Evolutionary conservation across 2,888 invertebrate genomes (phyloP), one percentile per base, ranked within the genome.

Genomic region (Watsonalla binaria): DNA sequence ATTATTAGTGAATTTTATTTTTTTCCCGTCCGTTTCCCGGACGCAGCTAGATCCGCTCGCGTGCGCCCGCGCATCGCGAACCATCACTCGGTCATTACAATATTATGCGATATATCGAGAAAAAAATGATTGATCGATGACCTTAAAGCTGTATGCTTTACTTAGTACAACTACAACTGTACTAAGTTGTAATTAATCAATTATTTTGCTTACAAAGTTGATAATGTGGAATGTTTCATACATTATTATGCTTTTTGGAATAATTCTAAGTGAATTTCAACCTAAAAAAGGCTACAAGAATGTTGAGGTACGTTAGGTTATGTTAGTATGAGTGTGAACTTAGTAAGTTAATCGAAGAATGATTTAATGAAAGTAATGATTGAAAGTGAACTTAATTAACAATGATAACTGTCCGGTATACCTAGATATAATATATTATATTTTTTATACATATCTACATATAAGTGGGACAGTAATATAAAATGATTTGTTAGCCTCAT

Each of bases 1-100:
- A 72, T 74, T 73, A 77, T 77, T 78, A 75, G 56, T 68, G 66
- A 66, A 70, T 74, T 79, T 72, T 70, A 69, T 77, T 82, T 80
- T 75, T 82, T 82, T 76, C 68, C 73, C 72, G 76, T 79, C 74
- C 77, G 86, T 75, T 89, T 90, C 90, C 90, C 90, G 90, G 89
- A 89, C 84, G 81, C 72, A 59, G 62, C 58, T 61, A 65, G 81
- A 80, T 88, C 85, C 89, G 83, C 57, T 86, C 80, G 89, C 84
- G 86, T 86, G 90, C 76, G 73, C 70, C 58, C 50, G 70, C 72
- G 74, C 72, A 66, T 52, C 57, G 61, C 63, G 67, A 66, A 69
- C 68, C 69, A 64, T 65, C 62, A 58, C 52, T 34, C 33, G 14
- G 35, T 42, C 11, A 42, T 49, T 45, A n/a, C 13, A 33, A 34